phyloP scores from a whole-genome alignment of 2,113 vertebrate genomes.

The Lipotes vexillifer region DNA sequence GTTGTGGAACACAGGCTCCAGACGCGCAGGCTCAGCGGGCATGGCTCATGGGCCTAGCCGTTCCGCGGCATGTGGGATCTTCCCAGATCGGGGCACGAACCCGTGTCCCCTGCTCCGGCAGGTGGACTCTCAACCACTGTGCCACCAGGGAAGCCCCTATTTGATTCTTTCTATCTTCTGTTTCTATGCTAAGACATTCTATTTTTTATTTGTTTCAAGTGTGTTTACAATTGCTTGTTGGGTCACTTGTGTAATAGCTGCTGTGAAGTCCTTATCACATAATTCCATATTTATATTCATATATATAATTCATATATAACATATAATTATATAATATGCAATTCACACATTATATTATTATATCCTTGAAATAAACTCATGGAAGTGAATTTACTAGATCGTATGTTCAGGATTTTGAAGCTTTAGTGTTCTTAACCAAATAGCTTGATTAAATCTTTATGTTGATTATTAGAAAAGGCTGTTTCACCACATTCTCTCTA shows the following conservation, averaged over 20 bases:
- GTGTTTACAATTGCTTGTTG: neutral
- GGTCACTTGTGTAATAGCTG: neutral
- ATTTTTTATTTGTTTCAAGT: neutral
- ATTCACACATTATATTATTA: neutral
- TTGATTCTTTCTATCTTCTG: neutral
- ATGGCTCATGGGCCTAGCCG: no score
- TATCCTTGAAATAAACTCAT: neutral
- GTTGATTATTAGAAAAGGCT: neutral
- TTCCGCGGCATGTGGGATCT: no score
- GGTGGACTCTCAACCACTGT: no score
- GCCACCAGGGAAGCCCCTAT: neutral
- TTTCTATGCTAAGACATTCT: neutral
- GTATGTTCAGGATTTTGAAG: neutral
- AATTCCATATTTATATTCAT: neutral
- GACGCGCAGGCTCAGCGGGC: no score
- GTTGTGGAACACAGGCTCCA: no score
- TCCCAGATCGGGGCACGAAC: no score
- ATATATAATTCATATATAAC: neutral
- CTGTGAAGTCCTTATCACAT: neutral
- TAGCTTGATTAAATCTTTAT: neutral
- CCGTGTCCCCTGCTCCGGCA: no score
- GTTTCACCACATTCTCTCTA: neutral
- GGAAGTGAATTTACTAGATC: neutral
- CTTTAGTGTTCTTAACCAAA: neutral
- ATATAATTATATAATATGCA: neutral